A percentile compares a stretch with the other conserved stretches of the same genome.
Conservation (phyloP, 2,888 invertebrate species). For the Hyposoter didymator region DNA sequence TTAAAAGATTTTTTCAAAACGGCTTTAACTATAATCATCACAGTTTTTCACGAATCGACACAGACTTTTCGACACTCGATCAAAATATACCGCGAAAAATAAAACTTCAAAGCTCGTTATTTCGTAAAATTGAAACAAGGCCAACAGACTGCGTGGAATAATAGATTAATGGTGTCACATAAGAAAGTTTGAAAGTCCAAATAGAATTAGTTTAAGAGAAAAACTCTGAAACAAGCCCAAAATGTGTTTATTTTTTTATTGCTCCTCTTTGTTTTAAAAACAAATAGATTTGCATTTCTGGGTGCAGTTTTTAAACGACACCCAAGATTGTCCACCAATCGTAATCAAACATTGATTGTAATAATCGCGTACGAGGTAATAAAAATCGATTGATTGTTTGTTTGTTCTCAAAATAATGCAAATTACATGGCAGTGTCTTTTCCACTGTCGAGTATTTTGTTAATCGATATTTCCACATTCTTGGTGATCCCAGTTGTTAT, state of each 20-base stretch:
- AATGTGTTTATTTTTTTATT: not conserved
- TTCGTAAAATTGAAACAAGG: not conserved
- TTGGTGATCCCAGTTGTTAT: not conserved
- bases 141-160: not conserved
- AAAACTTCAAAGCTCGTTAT: not conserved
- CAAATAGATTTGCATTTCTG: not conserved
- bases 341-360: too few species aligned
- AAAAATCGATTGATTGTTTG: too few species aligned
- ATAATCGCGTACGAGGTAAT: too few species aligned
- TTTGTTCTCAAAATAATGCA: too few species aligned
- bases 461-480: not conserved
- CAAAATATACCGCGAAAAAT: not conserved
- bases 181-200: not conserved
- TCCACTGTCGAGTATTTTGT: not conserved
- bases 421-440: not conserved
- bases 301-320: too few species aligned
- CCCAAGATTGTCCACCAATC: too few species aligned
- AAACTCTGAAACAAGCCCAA: not conserved
- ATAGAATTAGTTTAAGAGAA: not conserved
- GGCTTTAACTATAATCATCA: not conserved
- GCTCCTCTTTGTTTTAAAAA: not conserved
- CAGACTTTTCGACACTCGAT: not conserved
- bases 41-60: not conserved
- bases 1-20: not conserved
- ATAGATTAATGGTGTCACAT: not conserved